Evolutionary conservation across 1,140 invertebrate genomes (phyloP).

Genomic region (Ooceraea biroi): DNA sequence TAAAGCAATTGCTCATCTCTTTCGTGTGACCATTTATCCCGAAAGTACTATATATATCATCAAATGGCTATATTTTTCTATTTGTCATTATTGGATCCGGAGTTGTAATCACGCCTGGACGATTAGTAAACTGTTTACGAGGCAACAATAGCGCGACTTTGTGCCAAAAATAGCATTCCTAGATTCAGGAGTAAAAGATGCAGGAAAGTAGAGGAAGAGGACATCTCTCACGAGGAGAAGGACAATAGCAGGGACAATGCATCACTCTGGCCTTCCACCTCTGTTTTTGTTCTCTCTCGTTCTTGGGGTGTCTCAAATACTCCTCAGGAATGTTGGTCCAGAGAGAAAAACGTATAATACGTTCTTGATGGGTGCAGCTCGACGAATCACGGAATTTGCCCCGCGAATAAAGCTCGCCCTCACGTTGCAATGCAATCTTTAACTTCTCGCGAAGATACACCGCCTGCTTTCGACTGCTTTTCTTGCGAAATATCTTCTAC

Average conservation of each 20-base stretch:
- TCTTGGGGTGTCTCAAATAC: background rate
- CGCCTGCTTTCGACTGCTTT: background rate
- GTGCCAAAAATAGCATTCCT: background rate
- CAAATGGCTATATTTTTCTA: too few species aligned
- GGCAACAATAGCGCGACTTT: constrained; percentile 39
- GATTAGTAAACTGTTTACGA: constrained; percentile 57
- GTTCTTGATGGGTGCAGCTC: constrained; percentile 2
- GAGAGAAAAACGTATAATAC: constrained; percentile 34
- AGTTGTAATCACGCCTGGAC: too few species aligned
- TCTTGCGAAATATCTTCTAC: constrained; percentile 22
- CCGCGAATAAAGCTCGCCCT: constrained; percentile 6
- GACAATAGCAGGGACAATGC: constrained; percentile 55
- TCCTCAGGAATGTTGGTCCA: background rate
- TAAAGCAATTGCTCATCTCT: too few species aligned
- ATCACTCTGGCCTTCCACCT: constrained; percentile 24
- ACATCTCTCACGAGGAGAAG: background rate
- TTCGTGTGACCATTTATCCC: too few species aligned
- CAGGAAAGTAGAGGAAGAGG: constrained; percentile 30
- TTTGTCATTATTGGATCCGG: too few species aligned
- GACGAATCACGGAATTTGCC: constrained; percentile 25
- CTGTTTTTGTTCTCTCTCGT: constrained; percentile 5
- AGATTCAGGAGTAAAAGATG: constrained; percentile 46
- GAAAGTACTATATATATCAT: too few species aligned
- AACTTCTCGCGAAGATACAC: constrained; percentile 33
- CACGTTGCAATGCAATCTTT: constrained; percentile 9